Percentiles rank a stretch among this genome's conserved stretches.
These are phyloP conservation scores for Mirza zaza DNA, from an alignment of 2,113 vertebrate species.

Conservation along the genomic window DNA sequence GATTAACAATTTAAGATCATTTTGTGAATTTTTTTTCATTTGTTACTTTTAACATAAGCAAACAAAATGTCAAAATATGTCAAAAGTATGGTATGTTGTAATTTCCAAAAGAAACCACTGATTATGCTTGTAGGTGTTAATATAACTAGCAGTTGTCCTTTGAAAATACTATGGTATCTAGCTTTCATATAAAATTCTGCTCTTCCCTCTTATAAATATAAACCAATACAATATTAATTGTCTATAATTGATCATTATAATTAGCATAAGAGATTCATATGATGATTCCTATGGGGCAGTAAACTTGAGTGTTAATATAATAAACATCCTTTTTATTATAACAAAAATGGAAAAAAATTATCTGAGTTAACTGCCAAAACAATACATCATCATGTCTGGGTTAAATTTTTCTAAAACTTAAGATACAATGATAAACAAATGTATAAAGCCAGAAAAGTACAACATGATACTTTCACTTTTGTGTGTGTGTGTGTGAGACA, in stretches of 20 bases:
- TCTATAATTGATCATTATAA: conserved; percentile 6
- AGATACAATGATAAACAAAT: conserved; percentile 33
- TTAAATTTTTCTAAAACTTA: conserved; percentile 49
- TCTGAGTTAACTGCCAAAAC: conserved; percentile 36
- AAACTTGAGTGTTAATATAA: conserved; percentile 7
- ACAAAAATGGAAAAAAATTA: not conserved
- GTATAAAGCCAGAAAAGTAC: conserved; percentile 27
- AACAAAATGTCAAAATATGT: not conserved
- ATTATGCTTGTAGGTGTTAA: not conserved
- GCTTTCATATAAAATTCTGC: not conserved
- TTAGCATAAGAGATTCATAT: conserved; percentile 1
- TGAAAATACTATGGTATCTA: not conserved
- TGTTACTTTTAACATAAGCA: not conserved
- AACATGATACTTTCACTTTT: not conserved
- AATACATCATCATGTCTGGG: not conserved
- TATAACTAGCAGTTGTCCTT: conserved; percentile 3
- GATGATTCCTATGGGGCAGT: not conserved
- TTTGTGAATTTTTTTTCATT: conserved; percentile 2
- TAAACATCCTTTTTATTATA: not conserved
- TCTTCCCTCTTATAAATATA: conserved; percentile 42
- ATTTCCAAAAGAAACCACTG: conserved; percentile 8
- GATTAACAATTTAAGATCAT: conserved; percentile 13
- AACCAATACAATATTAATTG: not conserved
- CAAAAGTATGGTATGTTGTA: not conserved
- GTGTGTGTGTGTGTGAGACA: not conserved